Evolutionary conservation across 2,797 vertebrate genomes (phyloP).

Genomic region (Betta splendens): DNA sequence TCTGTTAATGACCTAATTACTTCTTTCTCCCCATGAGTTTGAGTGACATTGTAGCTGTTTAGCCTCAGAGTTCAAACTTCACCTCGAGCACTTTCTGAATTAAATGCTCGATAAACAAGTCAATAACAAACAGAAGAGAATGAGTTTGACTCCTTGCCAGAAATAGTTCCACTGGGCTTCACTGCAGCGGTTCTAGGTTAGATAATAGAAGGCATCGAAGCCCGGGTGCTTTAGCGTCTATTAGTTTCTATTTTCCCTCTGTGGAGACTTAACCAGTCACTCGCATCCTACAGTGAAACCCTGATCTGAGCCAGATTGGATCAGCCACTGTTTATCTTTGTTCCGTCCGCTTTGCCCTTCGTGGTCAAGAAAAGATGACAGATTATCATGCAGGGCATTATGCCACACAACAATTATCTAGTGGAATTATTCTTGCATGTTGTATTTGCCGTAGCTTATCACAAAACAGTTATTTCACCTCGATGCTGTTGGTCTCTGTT

Average conservation of each 20-base stretch:
- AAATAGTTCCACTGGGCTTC: neutral
- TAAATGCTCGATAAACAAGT: too few relatives aligned
- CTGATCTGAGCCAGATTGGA: slow-evolving; percentile 25
- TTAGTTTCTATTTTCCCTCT: slow-evolving; percentile 6
- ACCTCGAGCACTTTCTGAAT: neutral
- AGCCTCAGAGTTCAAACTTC: neutral
- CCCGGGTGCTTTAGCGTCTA: neutral
- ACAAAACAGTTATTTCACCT: too few relatives aligned
- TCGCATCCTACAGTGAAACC: slow-evolving; percentile 14
- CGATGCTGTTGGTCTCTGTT: too few relatives aligned
- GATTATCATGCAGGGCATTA: slow-evolving; percentile 21
- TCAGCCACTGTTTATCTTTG: slow-evolving; percentile 44
- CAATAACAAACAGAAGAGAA: neutral
- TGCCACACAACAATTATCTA: too few relatives aligned
- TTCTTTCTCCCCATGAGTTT: too few relatives aligned
- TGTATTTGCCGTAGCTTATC: too few relatives aligned
- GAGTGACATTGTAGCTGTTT: neutral
- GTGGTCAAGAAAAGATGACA: slow-evolving; percentile 31
- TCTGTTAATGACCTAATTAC: too few relatives aligned
- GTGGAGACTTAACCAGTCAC: slow-evolving; percentile 9
- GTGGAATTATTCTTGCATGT: too few relatives aligned
- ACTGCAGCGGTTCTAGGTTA: neutral
- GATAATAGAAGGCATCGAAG: slow-evolving; percentile 9
- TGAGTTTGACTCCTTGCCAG: neutral
- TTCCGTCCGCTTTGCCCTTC: slow-evolving; percentile 25